Conservation (phyloP, 2,113 vertebrate species). For the Helogale parvula region DNA sequence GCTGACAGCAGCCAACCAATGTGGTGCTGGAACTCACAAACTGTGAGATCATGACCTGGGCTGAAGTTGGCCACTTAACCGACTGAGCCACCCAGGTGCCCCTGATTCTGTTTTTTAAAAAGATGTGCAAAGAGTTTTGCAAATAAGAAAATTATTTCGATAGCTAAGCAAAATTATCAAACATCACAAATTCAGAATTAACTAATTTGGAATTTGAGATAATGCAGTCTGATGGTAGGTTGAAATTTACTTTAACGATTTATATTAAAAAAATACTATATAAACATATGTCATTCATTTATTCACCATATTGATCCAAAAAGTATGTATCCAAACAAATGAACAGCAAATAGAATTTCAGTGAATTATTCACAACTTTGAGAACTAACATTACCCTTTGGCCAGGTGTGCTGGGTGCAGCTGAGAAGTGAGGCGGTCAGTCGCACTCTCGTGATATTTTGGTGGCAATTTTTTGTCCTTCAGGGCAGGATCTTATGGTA, state of each 20-base stretch:
- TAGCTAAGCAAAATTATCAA: not conserved
- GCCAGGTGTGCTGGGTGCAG: not conserved
- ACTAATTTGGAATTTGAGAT: not conserved
- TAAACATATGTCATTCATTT: not conserved
- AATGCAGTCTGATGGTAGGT: not conserved
- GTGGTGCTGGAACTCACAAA: too few species aligned
- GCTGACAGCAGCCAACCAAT: too few species aligned
- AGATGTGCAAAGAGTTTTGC: not conserved
- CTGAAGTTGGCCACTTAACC: too few species aligned
- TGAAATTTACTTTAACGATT: not conserved
- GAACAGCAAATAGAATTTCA: not conserved
- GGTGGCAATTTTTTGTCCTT: not conserved
- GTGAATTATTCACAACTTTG: not conserved
- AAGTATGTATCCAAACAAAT: not conserved
- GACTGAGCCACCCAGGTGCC: too few species aligned
- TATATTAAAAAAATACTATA: not conserved
- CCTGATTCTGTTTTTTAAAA: not conserved
- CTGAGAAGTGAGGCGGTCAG: not conserved
- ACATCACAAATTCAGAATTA: slow-evolving; percentile 26
- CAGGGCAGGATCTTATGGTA: not conserved
- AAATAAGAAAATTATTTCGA: not conserved
- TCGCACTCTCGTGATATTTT: not conserved
- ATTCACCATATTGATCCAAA: not conserved
- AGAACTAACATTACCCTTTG: not conserved
- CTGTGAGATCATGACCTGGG: too few species aligned